Evolutionary conservation across 2,113 vertebrate species (phyloP), one percentile per base, ranked within the genome.

Genomic region (Stercorarius parasiticus): DNA sequence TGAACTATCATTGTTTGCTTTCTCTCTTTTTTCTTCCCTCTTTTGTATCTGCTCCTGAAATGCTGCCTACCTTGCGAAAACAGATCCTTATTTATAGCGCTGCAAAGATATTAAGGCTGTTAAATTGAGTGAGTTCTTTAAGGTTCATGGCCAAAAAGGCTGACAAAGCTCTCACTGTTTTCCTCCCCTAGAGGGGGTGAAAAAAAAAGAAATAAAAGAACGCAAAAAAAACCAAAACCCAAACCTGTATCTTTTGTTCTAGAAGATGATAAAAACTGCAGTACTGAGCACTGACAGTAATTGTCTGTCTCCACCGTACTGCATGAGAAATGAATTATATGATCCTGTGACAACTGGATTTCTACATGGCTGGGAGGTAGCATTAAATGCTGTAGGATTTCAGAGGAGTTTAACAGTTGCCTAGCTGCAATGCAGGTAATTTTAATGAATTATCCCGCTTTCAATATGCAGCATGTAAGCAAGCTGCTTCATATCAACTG

Each of bases 371-470:
- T 95, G 73, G 64, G 70, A 93, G 64, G 74, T 45, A 92, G 34
- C 64, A 89, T 58, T 53, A 85, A 93, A 82, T 86, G 83, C 78
- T 71, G 47, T 82, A 93, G 89, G 50, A 93, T 94, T 97, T 91
- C 71, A 74, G 56, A 62, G 52, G 70, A 96, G n/a, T 86, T 94
- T 91, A 88, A 72, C 27, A 65, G 79, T 95, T 82, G 86, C 77
- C 96, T 52, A 90, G 73, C 95, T 96, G 95, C 84, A 97, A 73
- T 94, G 94, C 87, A 95, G 92, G 95, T 88, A 93, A 82, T 93
- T 94, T 91, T 61, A 91, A 97, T 70, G 73, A 94, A 90, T 95
- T 79, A 82, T 85, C 58, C 29, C 6, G 2, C 47, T 72, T 96
- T 82, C 61, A 67, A 8, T 78, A 58, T 26, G 27, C 82, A 70